Conservation (phyloP, 2,113 vertebrate species). For the Corvus moneduloides region DNA sequence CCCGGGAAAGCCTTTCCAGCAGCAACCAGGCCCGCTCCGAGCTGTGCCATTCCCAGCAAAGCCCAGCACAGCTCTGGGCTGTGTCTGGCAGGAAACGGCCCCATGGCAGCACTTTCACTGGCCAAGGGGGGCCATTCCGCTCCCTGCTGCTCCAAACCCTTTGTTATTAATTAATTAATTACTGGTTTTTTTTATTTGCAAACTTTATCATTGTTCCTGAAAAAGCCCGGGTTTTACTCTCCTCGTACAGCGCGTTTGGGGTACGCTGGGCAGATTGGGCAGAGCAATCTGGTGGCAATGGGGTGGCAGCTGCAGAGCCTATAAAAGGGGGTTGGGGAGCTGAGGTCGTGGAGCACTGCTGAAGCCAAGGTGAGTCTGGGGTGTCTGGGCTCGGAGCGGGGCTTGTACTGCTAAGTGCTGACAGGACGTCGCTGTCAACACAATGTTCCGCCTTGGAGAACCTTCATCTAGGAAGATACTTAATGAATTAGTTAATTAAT, state of each 20-base stretch:
- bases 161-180: not conserved
- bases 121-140: rapidly evolving
- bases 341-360: rapidly evolving
- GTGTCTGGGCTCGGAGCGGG: not conserved
- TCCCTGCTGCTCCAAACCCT: not conserved
- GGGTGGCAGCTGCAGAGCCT: not conserved
- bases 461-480: slow-evolving; percentile 73
- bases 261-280: rapidly evolving
- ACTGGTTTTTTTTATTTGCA: not conserved
- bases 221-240: rapidly evolving
- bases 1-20: not conserved
- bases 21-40: not conserved
- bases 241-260: rapidly evolving
- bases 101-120: rapidly evolving
- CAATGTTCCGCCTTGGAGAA: slow-evolving; percentile 65
- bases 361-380: not conserved
- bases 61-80: rapidly evolving
- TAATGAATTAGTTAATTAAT: slow-evolving; percentile 78
- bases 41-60: not conserved
- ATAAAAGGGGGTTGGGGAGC: not conserved
- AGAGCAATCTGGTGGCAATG: not conserved
- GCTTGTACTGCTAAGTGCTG: slow-evolving; percentile 25
- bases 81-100: not conserved
- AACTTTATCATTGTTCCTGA: not conserved
- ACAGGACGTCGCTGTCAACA: slow-evolving; percentile 66